Percentiles rank a stretch among this genome's conserved stretches.
These are phyloP conservation scores for Calyptomena viridis DNA, from an alignment of 2,113 vertebrate genomes.

Conservation along the genomic window DNA sequence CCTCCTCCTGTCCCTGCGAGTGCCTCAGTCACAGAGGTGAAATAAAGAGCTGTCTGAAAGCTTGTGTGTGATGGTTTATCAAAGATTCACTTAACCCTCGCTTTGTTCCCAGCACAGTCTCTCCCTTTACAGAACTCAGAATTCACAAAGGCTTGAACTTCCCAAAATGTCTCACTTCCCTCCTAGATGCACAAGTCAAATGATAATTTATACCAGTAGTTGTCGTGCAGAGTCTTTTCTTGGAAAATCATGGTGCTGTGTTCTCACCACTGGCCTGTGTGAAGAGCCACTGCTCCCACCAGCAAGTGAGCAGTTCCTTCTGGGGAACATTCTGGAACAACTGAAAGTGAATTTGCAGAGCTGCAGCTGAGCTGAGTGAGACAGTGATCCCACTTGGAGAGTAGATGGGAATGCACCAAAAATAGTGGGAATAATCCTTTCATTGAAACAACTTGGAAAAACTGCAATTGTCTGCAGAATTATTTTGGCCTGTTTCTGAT, in stretches of 20 bases:
- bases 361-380: constrained; percentile 50
- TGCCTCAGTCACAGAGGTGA: constrained; percentile 47
- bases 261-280: not conserved
- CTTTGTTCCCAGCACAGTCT: constrained; percentile 1
- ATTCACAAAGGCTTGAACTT: not conserved
- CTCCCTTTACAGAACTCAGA: not conserved
- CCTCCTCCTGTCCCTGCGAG: constrained; percentile 7
- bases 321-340: not conserved
- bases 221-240: not conserved
- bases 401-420: not conserved
- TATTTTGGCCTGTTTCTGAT: constrained; percentile 1
- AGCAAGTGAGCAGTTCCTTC: not conserved
- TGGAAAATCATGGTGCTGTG: not conserved
- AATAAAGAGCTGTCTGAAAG: constrained; percentile 71
- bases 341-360: not conserved
- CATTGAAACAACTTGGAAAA: not conserved
- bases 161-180: fast-evolving
- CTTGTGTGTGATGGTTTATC: constrained; percentile 61
- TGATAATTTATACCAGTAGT: not conserved
- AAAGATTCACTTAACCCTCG: not conserved
- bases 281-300: not conserved
- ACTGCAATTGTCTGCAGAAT: not conserved
- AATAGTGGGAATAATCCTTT: not conserved
- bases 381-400: not conserved
- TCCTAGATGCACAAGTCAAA: not conserved